phyloP scores from a whole-genome alignment of 2,113 vertebrate genomes.

The Phrynosoma platyrhinos region DNA sequence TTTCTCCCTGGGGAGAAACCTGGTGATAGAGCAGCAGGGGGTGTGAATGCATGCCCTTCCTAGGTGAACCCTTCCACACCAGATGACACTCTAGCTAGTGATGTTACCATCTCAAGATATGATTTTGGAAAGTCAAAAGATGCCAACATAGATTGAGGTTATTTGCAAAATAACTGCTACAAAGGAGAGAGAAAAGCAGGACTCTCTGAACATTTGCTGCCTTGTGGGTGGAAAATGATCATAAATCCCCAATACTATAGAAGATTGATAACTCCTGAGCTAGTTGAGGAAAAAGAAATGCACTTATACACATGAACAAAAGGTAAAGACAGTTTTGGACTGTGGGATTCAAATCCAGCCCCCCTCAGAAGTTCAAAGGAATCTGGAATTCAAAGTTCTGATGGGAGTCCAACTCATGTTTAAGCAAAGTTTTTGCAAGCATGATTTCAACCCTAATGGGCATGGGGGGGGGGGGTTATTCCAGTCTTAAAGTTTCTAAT shows the following conservation, averaged over 20 bases:
- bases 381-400: slow-evolving; percentile 27
- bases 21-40: too few species aligned
- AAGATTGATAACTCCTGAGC: neutral
- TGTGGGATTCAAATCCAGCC: neutral
- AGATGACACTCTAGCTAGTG: too few species aligned
- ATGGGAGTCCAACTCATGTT: slow-evolving; percentile 18
- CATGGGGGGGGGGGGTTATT: neutral
- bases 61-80: too few species aligned
- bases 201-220: neutral
- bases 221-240: neutral
- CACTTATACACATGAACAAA: neutral
- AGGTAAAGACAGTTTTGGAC: neutral
- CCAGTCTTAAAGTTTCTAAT: slow-evolving; percentile 39
- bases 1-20: too few species aligned
- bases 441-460: neutral
- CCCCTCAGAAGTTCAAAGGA: slow-evolving; percentile 4
- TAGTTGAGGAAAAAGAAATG: neutral
- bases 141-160: neutral
- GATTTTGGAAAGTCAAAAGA: neutral
- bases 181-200: neutral
- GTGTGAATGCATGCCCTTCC: too few species aligned
- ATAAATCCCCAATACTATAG: neutral
- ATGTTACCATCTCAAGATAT: neutral
- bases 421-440: slow-evolving; percentile 9
- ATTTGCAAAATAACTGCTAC: neutral